Conservation (phyloP, 2,797 vertebrate species). For the Eutrigla gurnardus region DNA sequence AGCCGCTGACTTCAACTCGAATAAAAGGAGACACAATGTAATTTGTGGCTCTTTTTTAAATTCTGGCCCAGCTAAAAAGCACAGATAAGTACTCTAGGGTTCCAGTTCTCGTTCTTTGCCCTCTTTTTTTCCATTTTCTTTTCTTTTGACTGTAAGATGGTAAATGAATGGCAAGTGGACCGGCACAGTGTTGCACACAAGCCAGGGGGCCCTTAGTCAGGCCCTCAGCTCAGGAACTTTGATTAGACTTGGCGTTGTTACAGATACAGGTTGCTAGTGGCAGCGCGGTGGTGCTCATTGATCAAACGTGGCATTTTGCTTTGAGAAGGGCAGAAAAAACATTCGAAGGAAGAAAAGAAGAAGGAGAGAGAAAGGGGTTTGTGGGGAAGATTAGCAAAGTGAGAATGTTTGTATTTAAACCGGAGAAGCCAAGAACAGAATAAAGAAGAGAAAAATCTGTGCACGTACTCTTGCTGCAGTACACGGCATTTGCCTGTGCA, state of each 20-base stretch:
- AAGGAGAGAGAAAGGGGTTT: conserved; percentile 27
- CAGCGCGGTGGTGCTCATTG: conserved; percentile 58
- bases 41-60: conserved; percentile 3
- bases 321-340: conserved; percentile 56
- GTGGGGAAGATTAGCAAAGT: conserved; percentile 44
- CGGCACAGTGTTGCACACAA: conserved; percentile 6
- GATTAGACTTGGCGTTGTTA: conserved; percentile 49
- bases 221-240: conserved; percentile 54
- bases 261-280: conserved; percentile 40
- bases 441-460: not conserved
- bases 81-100: conserved; percentile 4
- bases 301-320: conserved; percentile 59
- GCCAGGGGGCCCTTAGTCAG: conserved; percentile 50
- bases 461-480: not conserved
- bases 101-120: not conserved
- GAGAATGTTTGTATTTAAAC: conserved; percentile 34
- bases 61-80: conserved; percentile 10
- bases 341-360: conserved; percentile 40
- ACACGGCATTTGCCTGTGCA: not conserved
- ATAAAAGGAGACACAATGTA: conserved; percentile 17
- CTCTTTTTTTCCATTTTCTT: not conserved
- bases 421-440: conserved; percentile 16
- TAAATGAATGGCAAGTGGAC: conserved; percentile 35
- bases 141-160: conserved; percentile 19
- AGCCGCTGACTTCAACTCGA: conserved; percentile 17